phyloP scores from a whole-genome alignment of 2,888 invertebrate genomes.

The Cryptosula pallasiana region DNA sequence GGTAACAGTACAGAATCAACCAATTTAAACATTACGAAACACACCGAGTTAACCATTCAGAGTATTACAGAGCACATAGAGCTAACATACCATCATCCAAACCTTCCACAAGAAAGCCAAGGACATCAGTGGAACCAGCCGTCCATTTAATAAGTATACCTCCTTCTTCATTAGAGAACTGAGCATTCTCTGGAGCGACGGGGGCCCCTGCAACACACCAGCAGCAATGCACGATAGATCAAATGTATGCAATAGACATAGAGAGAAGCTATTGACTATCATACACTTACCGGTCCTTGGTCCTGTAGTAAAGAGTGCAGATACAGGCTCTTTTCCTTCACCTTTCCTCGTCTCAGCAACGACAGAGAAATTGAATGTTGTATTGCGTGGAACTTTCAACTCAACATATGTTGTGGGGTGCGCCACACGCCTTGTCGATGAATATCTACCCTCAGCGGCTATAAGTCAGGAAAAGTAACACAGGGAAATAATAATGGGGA shows the following conservation, averaged over 20 bases:
- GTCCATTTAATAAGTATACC: conserved; percentile 12
- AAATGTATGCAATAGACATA: no score
- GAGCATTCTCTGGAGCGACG: neutral
- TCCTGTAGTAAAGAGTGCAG: neutral
- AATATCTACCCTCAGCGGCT: neutral
- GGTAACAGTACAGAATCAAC: no score
- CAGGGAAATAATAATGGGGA: no score
- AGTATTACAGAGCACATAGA: no score
- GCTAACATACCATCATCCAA: conserved; percentile 1
- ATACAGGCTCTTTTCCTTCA: neutral
- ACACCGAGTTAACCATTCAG: no score
- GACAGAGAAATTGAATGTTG: conserved; percentile 1
- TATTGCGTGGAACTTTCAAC: neutral
- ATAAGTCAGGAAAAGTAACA: neutral
- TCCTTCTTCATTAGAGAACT: neutral
- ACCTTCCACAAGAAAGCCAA: conserved; percentile 4
- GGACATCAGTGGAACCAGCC: neutral
- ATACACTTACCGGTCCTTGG: neutral
- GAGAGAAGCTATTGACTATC: no score
- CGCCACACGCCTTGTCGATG: neutral
- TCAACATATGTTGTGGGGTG: neutral
- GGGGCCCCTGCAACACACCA: neutral
- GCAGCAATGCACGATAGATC: no score
- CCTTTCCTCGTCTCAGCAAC: neutral
- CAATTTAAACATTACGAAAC: no score